Base-by-base conservation (phyloP, 2,797 vertebrate genomes). In the Hypotaenidia okinawae region DNA sequence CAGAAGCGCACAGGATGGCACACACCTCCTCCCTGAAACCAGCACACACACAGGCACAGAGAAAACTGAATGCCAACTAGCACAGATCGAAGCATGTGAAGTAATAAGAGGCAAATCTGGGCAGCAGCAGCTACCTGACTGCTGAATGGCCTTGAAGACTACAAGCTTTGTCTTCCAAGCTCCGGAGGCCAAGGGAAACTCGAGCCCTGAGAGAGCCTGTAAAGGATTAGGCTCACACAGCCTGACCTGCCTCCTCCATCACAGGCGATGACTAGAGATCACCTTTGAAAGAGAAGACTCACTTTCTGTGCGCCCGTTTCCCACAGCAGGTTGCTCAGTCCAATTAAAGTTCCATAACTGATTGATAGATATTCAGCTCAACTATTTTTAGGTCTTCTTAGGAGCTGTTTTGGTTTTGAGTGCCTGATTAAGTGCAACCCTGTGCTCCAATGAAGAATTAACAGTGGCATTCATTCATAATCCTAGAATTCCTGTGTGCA, bases 401-500 rank as follows among this genome's bases (percentile, higher is more conserved):
- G 68, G 62, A 92, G 82, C 58, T 58, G 88, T 84, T 96, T 93
- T 93, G 84, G 72, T 92, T 93, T 77, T 24, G 58, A 92, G 85
- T 69, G 49, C 86, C 88, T 84, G 94, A 90, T 96, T 92, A 96
- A 95, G 49, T 80, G 78, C 70, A 96, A 51, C 83, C 84, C 80
- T 90, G 85, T 83, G 79, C 89, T 90, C 84, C 95, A 95, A 78
- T 5, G 24, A 97, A 94, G 93, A 94, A 93, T 95, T 97, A 95
- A 84, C 89, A 95, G 91, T 59, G 80, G 70, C 69, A 70, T 78
- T 91, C 87, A 84, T 80, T 83, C 62, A 30, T 70, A 87, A 93
- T 58, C 88, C 13, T 13, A 84, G 89, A 97, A 97, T 97, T 97
- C 95, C 94, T 97, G 93, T 74, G 95, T 95, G 95, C 78, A 95